Evolutionary conservation across 2,888 invertebrate genomes (phyloP).

Genomic region (Parascotia fuliginaria): DNA sequence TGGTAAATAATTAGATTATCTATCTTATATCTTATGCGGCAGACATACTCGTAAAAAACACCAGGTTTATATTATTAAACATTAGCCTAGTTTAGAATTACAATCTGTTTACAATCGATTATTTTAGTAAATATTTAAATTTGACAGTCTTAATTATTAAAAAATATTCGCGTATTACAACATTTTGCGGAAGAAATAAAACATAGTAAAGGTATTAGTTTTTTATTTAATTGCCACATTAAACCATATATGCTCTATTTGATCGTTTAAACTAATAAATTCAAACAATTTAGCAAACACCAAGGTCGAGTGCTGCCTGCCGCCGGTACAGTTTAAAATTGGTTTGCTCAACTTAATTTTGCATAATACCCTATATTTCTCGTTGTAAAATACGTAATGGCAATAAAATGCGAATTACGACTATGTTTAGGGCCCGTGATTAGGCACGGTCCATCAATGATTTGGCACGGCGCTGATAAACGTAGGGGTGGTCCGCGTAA

Average conservation of each 20-base stretch:
- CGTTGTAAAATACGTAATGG: constrained; percentile 41
- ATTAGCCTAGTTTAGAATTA: too few species aligned
- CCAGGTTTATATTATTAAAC: too few species aligned
- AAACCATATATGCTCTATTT: constrained; percentile 1
- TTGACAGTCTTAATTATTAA: not conserved
- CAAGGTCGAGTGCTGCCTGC: constrained; percentile 30
- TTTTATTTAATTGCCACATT: constrained; percentile 10
- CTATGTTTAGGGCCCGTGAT: constrained; percentile 57
- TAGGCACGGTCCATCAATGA: constrained; percentile 64
- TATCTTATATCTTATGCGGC: too few species aligned
- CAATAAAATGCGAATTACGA: constrained; percentile 54
- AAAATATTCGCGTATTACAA: not conserved
- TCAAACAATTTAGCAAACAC: constrained; percentile 19
- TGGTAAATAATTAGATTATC: too few species aligned
- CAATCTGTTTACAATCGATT: too few species aligned
- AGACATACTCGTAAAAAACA: too few species aligned
- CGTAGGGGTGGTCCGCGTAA: constrained; percentile 46
- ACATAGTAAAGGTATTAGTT: constrained; percentile 6
- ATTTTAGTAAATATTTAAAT: not conserved
- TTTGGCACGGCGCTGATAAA: constrained; percentile 52
- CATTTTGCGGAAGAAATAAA: constrained; percentile 13
- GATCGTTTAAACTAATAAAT: constrained; percentile 13
- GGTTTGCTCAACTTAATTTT: constrained; percentile 38
- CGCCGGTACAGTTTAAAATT: constrained; percentile 33
- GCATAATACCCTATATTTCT: constrained; percentile 38